Conservation (phyloP, 2,888 invertebrate genomes). For the Galerucella calmariensis region DNA sequence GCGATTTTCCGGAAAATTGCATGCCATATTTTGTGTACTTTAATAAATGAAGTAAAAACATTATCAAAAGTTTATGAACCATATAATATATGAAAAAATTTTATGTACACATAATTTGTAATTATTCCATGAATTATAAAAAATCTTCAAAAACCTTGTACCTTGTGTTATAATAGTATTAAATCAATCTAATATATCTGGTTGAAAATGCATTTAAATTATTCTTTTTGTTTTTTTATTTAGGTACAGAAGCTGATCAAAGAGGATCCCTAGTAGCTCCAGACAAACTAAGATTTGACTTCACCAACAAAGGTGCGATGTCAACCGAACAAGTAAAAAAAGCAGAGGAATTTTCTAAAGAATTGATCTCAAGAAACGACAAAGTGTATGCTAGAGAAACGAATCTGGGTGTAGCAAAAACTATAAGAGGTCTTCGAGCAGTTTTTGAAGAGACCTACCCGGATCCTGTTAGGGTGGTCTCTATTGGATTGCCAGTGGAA, state of each 20-base stretch:
- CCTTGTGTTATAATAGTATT: too few species aligned
- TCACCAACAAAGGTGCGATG: constrained; percentile 94
- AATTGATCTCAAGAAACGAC: constrained; percentile 68
- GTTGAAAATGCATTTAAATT: too few species aligned
- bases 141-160: too few species aligned
- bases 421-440: constrained; percentile 91
- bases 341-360: constrained; percentile 83
- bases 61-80: too few species aligned
- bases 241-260: constrained; percentile 90
- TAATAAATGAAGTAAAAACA: too few species aligned
- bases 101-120: too few species aligned
- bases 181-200: too few species aligned
- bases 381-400: constrained; percentile 89
- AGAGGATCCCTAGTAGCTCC: constrained; percentile 97
- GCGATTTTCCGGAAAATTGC: too few species aligned
- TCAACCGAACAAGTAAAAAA: constrained; percentile 87
- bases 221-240: neutral
- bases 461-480: constrained; percentile 93
- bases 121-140: too few species aligned
- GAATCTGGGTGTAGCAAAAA: constrained; percentile 84
- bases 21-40: too few species aligned
- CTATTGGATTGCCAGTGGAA: constrained; percentile 90
- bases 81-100: too few species aligned
- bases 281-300: constrained; percentile 96
- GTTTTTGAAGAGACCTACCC: constrained; percentile 99